Evolutionary conservation across 2,888 invertebrate species (phyloP).

Genomic region (Bugulina stolonifera): DNA sequence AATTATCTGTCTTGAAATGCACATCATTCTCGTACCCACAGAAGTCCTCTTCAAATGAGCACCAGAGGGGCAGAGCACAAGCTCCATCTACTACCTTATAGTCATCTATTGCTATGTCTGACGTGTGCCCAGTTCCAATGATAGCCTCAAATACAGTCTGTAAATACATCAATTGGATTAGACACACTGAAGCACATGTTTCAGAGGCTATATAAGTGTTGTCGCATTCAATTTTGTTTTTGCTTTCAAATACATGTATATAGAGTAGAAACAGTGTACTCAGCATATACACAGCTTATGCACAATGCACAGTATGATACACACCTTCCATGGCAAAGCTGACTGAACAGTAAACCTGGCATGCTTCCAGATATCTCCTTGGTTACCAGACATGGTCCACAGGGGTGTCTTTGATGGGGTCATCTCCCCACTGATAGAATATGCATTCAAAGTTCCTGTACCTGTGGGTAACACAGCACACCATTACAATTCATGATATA

Average conservation of each 20-base stretch:
- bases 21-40: conserved; percentile 43
- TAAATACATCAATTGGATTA: conserved; percentile 23
- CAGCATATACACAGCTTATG: too few relatives aligned
- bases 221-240: too few relatives aligned
- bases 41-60: conserved; percentile 47
- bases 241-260: too few relatives aligned
- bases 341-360: conserved; percentile 36
- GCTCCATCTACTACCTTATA: conserved; percentile 32
- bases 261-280: too few relatives aligned
- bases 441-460: conserved; percentile 38
- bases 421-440: conserved; percentile 28
- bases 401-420: conserved; percentile 30
- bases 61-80: conserved; percentile 37
- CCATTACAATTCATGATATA: too few relatives aligned
- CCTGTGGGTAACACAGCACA: too few relatives aligned
- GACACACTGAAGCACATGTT: too few relatives aligned
- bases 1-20: conserved; percentile 29
- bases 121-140: conserved; percentile 35
- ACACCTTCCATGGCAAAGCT: conserved; percentile 17
- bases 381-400: conserved; percentile 39
- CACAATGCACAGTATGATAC: too few relatives aligned
- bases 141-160: conserved; percentile 44
- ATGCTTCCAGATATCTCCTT: conserved; percentile 40
- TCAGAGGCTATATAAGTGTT: too few relatives aligned
- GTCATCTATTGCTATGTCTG: conserved; percentile 37